Evolutionary conservation across 2,888 invertebrate species (phyloP), one percentile per base, ranked within the genome.

Genomic region (Drosophila stalkeri): DNA sequence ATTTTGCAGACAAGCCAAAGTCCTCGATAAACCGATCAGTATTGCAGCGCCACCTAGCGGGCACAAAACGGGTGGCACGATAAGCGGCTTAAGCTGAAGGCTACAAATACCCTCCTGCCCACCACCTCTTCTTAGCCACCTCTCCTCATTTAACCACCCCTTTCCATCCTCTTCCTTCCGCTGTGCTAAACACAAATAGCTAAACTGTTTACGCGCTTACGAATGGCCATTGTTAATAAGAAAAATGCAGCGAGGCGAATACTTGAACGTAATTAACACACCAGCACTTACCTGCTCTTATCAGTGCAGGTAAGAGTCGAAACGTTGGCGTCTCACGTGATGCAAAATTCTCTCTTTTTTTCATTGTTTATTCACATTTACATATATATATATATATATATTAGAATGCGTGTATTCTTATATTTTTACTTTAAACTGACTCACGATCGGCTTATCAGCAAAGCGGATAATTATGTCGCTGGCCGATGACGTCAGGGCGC

Each of bases 61-160:
- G 1, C 23, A 16, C 54, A 62, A 79, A 75, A 72, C 60, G 52
- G 70, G 60, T 68, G 44, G 44, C 46, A 51, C 80, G 61, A 60
- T 88, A 84, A 84, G 83, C 77, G 75, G 88, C 71, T 88, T 88
- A 71, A 60, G 54, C 46, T 52, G 69, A 77, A 77, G 77, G 77
- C 69, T 64, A 18, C 47, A 61, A 37, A 20, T 18, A 55, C 0
- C 20, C 6, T n/a, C 35, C 31, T 41, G 11, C 3, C 56, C 23
- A 4, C 12, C 20, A 5, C 2, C 8, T 39, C 16, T 33, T 33
- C 9, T 33, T 27, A 27, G 27, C 27, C 27, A 27, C 27, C 27
- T 27, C 27, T 27, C 27, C 6, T 27, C 27, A 27, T 27, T 27
- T 27, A 5, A 33, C 9, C 9, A 33, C 33, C 9, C 18, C 8